Evolutionary conservation across 2,113 vertebrate genomes (phyloP).

Genomic region (Uria aalge): DNA sequence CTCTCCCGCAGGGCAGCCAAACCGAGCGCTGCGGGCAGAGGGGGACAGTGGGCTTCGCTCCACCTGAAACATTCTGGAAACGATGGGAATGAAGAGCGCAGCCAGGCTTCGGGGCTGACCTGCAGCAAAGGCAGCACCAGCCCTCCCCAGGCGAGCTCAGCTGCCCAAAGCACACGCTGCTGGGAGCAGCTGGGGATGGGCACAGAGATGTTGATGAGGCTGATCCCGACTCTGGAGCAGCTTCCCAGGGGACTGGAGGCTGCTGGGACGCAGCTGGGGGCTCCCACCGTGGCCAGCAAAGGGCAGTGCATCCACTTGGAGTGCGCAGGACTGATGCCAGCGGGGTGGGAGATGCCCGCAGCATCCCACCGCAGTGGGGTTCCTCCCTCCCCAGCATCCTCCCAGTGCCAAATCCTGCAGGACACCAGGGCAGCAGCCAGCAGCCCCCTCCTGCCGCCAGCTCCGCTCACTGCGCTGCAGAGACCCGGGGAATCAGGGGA

Average conservation of each 20-base stretch:
- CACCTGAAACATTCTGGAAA: neutral
- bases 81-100: rapidly evolving
- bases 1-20: rapidly evolving
- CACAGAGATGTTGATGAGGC: neutral
- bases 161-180: rapidly evolving
- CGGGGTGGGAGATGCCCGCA: neutral
- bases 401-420: neutral
- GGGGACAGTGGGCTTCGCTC: neutral
- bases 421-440: rapidly evolving
- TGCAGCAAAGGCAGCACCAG: neutral
- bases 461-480: rapidly evolving
- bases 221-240: rapidly evolving
- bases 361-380: neutral
- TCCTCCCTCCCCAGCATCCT: neutral
- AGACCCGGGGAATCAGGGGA: neutral
- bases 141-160: neutral
- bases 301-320: rapidly evolving
- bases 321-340: rapidly evolving
- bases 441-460: neutral
- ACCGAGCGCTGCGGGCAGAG: rapidly evolving
- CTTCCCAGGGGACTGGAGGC: neutral
- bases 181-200: neutral
- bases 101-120: neutral
- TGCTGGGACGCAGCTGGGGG: neutral
- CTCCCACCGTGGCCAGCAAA: rapidly evolving